A percentile compares a stretch with the other conserved stretches of the same genome.
These are phyloP conservation scores for Pachymerium ferrugineum DNA, from an alignment of 2,888 invertebrate genomes.

Conservation along the genomic window DNA sequence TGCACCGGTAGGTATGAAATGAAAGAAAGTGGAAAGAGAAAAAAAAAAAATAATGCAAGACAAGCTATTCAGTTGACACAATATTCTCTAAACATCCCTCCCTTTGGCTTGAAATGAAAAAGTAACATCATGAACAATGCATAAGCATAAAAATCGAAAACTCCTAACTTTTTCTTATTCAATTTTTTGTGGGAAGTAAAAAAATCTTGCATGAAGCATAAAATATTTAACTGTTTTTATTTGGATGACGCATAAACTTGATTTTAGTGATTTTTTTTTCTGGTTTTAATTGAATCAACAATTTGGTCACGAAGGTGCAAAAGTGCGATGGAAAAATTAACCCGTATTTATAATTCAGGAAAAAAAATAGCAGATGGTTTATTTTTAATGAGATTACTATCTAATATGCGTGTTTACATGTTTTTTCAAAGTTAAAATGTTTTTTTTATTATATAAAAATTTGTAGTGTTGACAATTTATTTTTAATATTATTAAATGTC, in stretches of 20 bases:
- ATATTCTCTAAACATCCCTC: slow-evolving; percentile 9
- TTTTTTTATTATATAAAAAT: background rate
- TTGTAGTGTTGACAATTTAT: background rate
- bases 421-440: background rate
- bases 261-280: background rate
- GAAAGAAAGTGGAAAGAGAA: background rate
- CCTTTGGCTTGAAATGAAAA: background rate
- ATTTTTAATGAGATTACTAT: background rate
- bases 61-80: slow-evolving; percentile 14
- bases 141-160: background rate
- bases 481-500: background rate
- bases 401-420: background rate
- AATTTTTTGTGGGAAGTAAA: background rate
- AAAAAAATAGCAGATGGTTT: background rate
- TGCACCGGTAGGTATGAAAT: slow-evolving; percentile 14
- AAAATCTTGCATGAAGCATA: too few relatives aligned
- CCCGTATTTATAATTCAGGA: slow-evolving; percentile 15
- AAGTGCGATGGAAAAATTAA: background rate
- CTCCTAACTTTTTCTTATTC: background rate
- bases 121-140: slow-evolving; percentile 1
- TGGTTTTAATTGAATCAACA: background rate
- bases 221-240: too few relatives aligned
- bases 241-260: too few relatives aligned
- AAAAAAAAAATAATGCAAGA: slow-evolving; percentile 5
- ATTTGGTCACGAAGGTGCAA: background rate